Base-by-base conservation (phyloP, 2,888 invertebrate species). In the Lasiommata megera region DNA sequence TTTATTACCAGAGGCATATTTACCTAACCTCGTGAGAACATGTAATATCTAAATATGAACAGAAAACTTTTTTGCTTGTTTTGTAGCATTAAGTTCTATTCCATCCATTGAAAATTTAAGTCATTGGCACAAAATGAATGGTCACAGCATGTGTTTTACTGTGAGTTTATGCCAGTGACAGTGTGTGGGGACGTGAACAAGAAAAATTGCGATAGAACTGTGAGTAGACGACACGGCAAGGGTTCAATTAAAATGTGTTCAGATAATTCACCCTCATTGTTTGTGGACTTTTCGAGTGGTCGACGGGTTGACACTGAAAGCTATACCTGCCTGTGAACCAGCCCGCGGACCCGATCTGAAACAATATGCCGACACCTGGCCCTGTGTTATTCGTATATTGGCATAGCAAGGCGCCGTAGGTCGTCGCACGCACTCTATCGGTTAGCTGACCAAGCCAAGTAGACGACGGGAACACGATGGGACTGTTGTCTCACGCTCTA, bases 311-410 rank as follows among this genome's bases (percentile, higher is more conserved):
- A 94, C 98, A 98, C 87, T 95, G 95, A 92, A 96, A 95, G 92
- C 95, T 97, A 94, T 98, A 98, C 87, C 96, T 96, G 85, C 96
- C 96, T 85, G 96, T 96, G 92, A 97, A 94, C 98, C 98, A 98
- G 87, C 98, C 98, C 82, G 95, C 94, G 92, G 94, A 93, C 87
- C 94, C 94, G 92, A 97, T 95, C 97, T 97, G 95, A 91, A 94
- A 94, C 91, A 92, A 91, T 81, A 88, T 71, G 76, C 85, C 86
- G 78, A 82, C 84, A 89, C 86, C 88, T 77, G 72, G 74, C 82
- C 84, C 81, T 81, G 71, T 70, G 74, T 80, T 77, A 79, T 65
- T 73, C 65, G 67, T 72, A 75, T 74, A 72, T 70, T 67, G 71
- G 69, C 67, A 67, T 62, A 62, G 38, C 47, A 14, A 38, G 56